These are phyloP conservation scores for Tangara arthus DNA, from an alignment of 2,797 vertebrate species.

Conservation along the genomic window DNA sequence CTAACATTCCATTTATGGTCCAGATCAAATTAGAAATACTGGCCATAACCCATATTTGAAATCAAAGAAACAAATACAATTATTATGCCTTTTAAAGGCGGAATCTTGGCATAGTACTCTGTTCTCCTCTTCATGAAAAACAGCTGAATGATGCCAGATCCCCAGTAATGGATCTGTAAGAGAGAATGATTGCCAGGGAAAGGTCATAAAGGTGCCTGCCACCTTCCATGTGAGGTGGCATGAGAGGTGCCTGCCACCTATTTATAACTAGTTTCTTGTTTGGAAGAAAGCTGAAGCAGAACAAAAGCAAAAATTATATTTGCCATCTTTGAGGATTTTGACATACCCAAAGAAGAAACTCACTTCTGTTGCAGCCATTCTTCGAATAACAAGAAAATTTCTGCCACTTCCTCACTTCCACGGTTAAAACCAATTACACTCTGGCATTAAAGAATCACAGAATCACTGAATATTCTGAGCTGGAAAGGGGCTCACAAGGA, in stretches of 20 bases:
- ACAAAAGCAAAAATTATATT: background rate
- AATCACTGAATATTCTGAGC: background rate
- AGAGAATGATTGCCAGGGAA: background rate
- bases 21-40: background rate
- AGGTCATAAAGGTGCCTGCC: background rate
- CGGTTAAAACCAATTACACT: background rate
- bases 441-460: background rate
- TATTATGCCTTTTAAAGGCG: background rate
- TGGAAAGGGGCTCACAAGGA: background rate
- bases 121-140: background rate
- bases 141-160: rapidly evolving
- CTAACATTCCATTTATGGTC: background rate
- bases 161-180: background rate
- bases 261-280: background rate
- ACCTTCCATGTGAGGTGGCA: too few species aligned
- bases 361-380: background rate
- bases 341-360: background rate
- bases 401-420: background rate
- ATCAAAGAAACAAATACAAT: background rate
- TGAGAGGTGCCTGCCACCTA: background rate
- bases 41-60: background rate
- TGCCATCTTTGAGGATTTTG: background rate
- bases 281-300: background rate
- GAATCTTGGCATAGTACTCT: background rate
- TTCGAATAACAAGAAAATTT: background rate